These are phyloP conservation scores for Melanostigma gelatinosum DNA, from an alignment of 2,113 vertebrate genomes.

Conservation along the genomic window DNA sequence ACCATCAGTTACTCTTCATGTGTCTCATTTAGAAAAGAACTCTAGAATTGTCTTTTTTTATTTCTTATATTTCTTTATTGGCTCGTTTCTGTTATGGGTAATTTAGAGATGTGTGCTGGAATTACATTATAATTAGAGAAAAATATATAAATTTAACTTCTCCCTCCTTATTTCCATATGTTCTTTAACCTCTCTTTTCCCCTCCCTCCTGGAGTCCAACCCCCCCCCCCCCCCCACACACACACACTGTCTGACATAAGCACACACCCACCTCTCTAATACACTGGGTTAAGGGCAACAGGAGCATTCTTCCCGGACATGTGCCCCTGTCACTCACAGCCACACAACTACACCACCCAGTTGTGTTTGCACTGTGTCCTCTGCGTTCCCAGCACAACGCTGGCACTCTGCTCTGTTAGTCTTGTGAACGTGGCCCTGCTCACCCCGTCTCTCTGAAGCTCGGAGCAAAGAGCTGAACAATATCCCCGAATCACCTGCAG, in stretches of 20 bases:
- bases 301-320: conserved; percentile 74
- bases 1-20: background rate
- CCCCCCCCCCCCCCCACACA: background rate
- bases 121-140: background rate
- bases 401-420: conserved; percentile 37
- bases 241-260: background rate
- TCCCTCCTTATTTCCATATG: conserved; percentile 35
- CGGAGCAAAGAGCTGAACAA: conserved; percentile 12
- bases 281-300: conserved; percentile 70
- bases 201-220: conserved; percentile 14
- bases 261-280: conserved; percentile 37
- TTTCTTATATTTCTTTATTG: background rate
- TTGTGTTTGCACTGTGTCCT: conserved; percentile 68
- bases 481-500: background rate
- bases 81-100: background rate
- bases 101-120: background rate
- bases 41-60: background rate
- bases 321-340: conserved; percentile 83
- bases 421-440: conserved; percentile 11
- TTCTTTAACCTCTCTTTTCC: conserved; percentile 24
- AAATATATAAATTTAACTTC: background rate
- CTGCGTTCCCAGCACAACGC: conserved; percentile 53
- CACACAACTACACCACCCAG: conserved; percentile 40
- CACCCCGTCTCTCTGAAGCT: conserved; percentile 6
- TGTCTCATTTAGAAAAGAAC: background rate